Base-by-base conservation (phyloP, 2,888 invertebrate species). In the Subacronicta megacephala region DNA sequence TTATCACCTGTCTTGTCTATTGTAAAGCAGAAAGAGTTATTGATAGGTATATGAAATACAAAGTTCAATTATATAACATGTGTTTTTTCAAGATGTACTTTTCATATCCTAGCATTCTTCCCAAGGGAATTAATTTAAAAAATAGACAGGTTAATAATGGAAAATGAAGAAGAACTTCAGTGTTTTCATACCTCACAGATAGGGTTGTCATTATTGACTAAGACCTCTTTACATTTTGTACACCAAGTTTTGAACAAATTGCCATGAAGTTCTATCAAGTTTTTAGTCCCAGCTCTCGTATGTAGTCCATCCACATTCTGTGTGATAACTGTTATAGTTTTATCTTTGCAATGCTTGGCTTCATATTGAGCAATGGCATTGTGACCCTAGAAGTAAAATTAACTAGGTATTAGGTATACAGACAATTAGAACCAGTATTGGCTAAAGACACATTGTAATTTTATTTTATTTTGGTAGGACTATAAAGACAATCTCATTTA, bases 251-350 rank as follows among this genome's bases (percentile, higher is more conserved):
- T 95, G 74, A 95, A 96, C 15, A 97, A 87, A 49, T 95, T 96
- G 0, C 99, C 99, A 87, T 99, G 99, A 6, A 99, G 92, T 86
- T 99, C 99, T 3, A 97, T 95, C 0, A 97, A 93, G 61, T 96
- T 95, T 58, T 91, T 90, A 62, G 96, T 96, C 0, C 98, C 98
- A 5, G 98, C 98, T 90, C 98, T 98, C 10, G 90, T 89, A 87
- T 99, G 99, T 46, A 99, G 90, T 49, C 96, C 95, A 86, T 99
- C 99, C 0, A 99, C 98, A 94, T 99, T 99, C 88, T 99, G 99
- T 0, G 99, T 99, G 12, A 99, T 96, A 3, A 98, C 90, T 75
- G 95, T 93, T 5, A 94, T 85, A n/a, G 51, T 72, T 68, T 93
- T 93, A 3, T 93, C 94, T 65, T 94, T 88, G 6, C 81, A 72